Evolutionary conservation across 2,888 invertebrate species (phyloP).

Genomic region (Pandemis heparana): DNA sequence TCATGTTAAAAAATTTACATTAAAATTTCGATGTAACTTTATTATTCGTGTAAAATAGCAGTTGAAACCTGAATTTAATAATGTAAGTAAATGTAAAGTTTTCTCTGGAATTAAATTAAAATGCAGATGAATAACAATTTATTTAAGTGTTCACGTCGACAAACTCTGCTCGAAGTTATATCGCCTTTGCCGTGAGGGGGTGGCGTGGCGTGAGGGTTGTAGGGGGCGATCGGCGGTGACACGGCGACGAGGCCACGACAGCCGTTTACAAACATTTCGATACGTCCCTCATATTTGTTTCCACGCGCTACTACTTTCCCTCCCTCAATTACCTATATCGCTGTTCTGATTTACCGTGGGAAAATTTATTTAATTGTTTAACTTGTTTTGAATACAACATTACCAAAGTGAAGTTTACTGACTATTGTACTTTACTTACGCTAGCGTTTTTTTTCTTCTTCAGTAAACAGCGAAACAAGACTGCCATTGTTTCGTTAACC

Average conservation of each 20-base stretch:
- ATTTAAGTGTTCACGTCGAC: constrained; percentile 34
- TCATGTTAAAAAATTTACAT: not conserved
- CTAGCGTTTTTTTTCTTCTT: constrained; percentile 11
- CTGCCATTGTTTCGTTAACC: constrained; percentile 34
- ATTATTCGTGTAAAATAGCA: not conserved
- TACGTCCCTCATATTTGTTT: constrained; percentile 79
- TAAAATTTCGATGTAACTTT: not conserved
- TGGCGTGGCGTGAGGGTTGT: constrained; percentile 45
- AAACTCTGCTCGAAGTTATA: constrained; percentile 17
- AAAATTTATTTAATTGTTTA: constrained; percentile 34
- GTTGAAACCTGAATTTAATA: not conserved
- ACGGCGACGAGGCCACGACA: constrained; percentile 64
- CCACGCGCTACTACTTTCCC: constrained; percentile 67
- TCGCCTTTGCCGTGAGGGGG: constrained; percentile 31
- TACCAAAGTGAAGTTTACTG: constrained; percentile 22
- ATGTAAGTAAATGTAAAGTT: not conserved
- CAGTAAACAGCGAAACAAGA: constrained; percentile 26
- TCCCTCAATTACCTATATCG: constrained; percentile 61
- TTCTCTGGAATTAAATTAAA: constrained; percentile 28
- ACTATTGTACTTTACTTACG: constrained; percentile 21
- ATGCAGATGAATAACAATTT: constrained; percentile 37
- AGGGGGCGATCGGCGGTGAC: constrained; percentile 73
- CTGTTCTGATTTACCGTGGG: constrained; percentile 42
- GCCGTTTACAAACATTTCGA: constrained; percentile 81
- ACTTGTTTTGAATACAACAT: constrained; percentile 27